These are phyloP conservation scores for Anser brachyrhynchus DNA, from an alignment of 2,113 vertebrate genomes.

Conservation along the genomic window DNA sequence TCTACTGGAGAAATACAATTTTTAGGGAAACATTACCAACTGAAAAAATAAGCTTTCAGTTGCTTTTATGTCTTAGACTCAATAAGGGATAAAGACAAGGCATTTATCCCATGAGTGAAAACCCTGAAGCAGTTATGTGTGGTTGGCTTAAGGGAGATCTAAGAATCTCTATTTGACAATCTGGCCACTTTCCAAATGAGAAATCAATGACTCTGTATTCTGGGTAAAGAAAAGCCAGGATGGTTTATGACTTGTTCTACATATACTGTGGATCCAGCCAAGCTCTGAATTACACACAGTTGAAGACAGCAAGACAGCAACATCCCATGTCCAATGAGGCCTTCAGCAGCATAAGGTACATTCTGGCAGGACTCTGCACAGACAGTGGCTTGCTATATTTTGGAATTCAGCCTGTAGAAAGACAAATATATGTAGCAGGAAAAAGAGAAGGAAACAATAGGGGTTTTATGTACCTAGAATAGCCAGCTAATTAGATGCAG, in stretches of 20 bases:
- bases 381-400: neutral
- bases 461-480: neutral
- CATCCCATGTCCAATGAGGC: conserved; percentile 3
- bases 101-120: conserved; percentile 22
- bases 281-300: conserved; percentile 20
- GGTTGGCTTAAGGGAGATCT: neutral
- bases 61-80: conserved; percentile 15
- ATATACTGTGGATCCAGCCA: neutral
- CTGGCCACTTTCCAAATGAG: conserved; percentile 19
- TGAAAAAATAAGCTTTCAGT: conserved; percentile 37
- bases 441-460: neutral
- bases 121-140: conserved; percentile 20
- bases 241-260: conserved; percentile 48
- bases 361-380: conserved; percentile 10
- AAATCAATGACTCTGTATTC: conserved; percentile 56
- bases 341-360: neutral
- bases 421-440: neutral
- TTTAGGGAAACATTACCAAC: conserved; percentile 22
- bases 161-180: conserved; percentile 1
- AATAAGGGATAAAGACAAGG: neutral
- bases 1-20: conserved; percentile 28
- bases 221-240: conserved; percentile 24
- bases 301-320: conserved; percentile 28
- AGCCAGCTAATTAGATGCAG: neutral
- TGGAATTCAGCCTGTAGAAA: conserved; percentile 24